These are phyloP conservation scores for Speoplatyrhinus poulsoni DNA, from an alignment of 2,113 vertebrate species.

Conservation along the genomic window DNA sequence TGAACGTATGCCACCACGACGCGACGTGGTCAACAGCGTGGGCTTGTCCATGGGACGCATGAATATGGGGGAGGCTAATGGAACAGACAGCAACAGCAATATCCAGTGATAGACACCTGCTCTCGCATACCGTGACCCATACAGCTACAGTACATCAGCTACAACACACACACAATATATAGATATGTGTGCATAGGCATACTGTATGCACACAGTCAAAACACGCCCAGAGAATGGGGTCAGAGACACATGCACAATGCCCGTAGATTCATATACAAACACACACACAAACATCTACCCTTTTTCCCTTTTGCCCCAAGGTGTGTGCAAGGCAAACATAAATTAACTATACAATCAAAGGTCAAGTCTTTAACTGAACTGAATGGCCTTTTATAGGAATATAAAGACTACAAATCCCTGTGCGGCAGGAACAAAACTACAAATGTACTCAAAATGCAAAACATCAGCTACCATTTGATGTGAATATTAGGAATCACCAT, in stretches of 20 bases:
- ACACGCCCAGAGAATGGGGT: slow-evolving; percentile 31
- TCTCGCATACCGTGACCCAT: slow-evolving; percentile 36
- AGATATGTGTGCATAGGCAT: slow-evolving; percentile 60
- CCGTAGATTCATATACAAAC: slow-evolving; percentile 1
- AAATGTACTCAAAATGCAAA: slow-evolving; percentile 26
- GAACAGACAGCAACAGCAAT: slow-evolving; percentile 83
- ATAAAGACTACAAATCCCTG: slow-evolving; percentile 59
- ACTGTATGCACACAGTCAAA: slow-evolving; percentile 30
- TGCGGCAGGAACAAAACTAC: slow-evolving; percentile 40
- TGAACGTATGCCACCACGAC: slow-evolving; percentile 78
- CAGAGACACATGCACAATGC: slow-evolving; percentile 27
- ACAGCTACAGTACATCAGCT: slow-evolving; percentile 41
- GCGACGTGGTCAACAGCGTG: slow-evolving; percentile 76
- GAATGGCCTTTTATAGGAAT: slow-evolving; percentile 31
- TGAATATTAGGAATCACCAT: slow-evolving; percentile 26
- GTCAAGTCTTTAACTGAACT: slow-evolving; percentile 48
- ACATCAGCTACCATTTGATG: slow-evolving; percentile 42
- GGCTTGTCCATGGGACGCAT: slow-evolving; percentile 79
- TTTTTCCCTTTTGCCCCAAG: slow-evolving; percentile 47
- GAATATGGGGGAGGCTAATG: slow-evolving; percentile 82
- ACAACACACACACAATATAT: slow-evolving; percentile 40
- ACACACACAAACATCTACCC: background rate
- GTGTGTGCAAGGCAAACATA: slow-evolving; percentile 55
- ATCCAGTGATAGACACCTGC: slow-evolving; percentile 74
- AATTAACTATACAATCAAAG: slow-evolving; percentile 56